phyloP scores from a whole-genome alignment of 2,888 invertebrate genomes.

The Aspidapion aeneum region DNA sequence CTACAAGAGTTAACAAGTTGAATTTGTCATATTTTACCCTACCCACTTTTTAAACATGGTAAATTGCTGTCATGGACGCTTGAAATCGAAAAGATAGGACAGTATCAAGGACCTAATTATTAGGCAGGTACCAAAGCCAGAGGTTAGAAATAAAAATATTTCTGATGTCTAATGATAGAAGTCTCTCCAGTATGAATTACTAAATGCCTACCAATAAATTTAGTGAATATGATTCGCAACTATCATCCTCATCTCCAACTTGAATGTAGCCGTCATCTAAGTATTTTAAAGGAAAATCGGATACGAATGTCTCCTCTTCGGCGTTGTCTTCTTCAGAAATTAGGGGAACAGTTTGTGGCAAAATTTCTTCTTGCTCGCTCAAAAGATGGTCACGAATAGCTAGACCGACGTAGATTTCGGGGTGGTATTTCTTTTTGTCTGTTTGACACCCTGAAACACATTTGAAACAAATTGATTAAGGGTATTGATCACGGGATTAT shows the following conservation, averaged over 20 bases:
- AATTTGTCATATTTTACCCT: too few relatives aligned
- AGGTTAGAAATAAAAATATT: too few relatives aligned
- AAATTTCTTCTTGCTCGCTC: conserved; percentile 36
- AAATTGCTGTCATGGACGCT: too few relatives aligned
- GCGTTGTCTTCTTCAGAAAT: conserved; percentile 32
- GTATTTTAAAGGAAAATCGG: conserved; percentile 45
- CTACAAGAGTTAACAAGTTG: too few relatives aligned
- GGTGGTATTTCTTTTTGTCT: conserved; percentile 49
- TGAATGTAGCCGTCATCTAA: conserved; percentile 56
- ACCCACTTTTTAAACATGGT: too few relatives aligned
- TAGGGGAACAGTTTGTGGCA: conserved; percentile 31
- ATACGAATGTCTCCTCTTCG: conserved; percentile 15
- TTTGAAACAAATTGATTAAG: too few relatives aligned
- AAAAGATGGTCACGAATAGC: conserved; percentile 56
- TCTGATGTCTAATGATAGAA: too few relatives aligned
- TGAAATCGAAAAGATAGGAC: too few relatives aligned
- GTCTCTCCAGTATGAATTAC: too few relatives aligned
- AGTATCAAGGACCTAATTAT: too few relatives aligned
- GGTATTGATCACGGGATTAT: too few relatives aligned
- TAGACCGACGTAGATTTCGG: conserved; percentile 59
- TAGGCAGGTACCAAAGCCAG: too few relatives aligned
- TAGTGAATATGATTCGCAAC: conserved; percentile 50
- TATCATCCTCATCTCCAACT: conserved; percentile 47
- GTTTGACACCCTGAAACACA: conserved; percentile 35
- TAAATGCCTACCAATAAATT: conserved; percentile 49